Evolutionary conservation across 2,113 vertebrate genomes (phyloP).

Genomic region (Spermophilus dauricus): DNA sequence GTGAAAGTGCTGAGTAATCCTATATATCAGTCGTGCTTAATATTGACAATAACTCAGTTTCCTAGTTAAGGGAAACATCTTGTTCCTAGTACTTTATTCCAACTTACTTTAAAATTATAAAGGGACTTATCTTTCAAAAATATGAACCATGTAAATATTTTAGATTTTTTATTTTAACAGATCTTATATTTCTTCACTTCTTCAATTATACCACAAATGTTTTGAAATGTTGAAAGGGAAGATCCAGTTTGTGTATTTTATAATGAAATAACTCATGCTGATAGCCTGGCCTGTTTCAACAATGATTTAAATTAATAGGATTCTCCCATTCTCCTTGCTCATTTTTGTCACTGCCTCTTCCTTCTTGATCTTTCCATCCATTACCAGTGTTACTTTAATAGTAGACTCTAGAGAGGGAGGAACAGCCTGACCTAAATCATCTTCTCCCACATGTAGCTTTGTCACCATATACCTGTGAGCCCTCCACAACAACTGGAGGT

Average conservation of each 20-base stretch:
- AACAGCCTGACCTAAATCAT: fast-evolving
- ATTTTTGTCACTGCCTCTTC: background rate
- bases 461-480: background rate
- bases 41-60: background rate
- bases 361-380: background rate
- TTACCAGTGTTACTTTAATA: background rate
- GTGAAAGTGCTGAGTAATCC: background rate
- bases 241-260: background rate
- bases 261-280: background rate
- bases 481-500: background rate
- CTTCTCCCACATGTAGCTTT: background rate
- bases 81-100: constrained; percentile 22
- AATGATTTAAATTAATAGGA: background rate
- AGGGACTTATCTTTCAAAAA: constrained; percentile 14
- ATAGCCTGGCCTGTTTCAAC: background rate
- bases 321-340: background rate
- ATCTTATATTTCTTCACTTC: background rate
- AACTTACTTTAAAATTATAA: constrained; percentile 44
- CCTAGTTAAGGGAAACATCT: constrained; percentile 38
- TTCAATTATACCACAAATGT: background rate
- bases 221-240: background rate
- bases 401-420: background rate
- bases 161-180: background rate
- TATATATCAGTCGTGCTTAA: background rate
- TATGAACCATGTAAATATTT: background rate